Percentiles rank a stretch among this genome's conserved stretches.
These are phyloP conservation scores for Nemotelus pantherinus DNA, from an alignment of 2,888 invertebrate genomes.

Conservation along the genomic window DNA sequence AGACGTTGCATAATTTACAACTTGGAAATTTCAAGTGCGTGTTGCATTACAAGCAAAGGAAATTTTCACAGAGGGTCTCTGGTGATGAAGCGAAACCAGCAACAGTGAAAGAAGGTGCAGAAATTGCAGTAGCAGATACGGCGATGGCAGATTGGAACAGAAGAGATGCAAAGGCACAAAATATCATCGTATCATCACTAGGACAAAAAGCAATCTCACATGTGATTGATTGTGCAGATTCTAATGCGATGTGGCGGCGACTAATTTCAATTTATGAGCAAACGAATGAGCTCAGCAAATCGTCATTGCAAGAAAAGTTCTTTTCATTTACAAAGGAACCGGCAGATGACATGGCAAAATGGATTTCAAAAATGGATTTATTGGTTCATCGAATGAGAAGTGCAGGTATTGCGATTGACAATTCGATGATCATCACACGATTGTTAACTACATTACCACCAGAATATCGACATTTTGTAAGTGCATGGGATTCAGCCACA, in stretches of 20 bases:
- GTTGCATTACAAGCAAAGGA: slow-evolving; percentile 46
- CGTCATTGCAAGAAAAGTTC: too few species aligned
- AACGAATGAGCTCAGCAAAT: too few species aligned
- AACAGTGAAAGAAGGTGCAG: too few species aligned
- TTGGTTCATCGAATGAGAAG: too few species aligned
- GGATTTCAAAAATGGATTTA: slow-evolving; percentile 31
- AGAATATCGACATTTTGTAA: too few species aligned
- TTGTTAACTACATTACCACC: too few species aligned
- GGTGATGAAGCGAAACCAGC: too few species aligned
- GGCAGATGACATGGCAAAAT: slow-evolving; percentile 42
- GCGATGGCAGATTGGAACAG: slow-evolving; percentile 48
- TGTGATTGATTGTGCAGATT: slow-evolving; percentile 54
- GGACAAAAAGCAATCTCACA: slow-evolving; percentile 47
- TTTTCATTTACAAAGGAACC: background rate
- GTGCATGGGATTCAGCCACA: too few species aligned
- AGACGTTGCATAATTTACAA: too few species aligned
- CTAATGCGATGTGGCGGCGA: slow-evolving; percentile 41
- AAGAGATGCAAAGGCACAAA: slow-evolving; percentile 53
- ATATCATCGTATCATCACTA: background rate
- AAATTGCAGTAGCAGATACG: slow-evolving; percentile 13
- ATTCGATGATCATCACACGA: too few species aligned
- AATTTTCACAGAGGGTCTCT: slow-evolving; percentile 40
- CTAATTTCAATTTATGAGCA: too few species aligned
- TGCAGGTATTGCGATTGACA: too few species aligned
- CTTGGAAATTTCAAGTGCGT: slow-evolving; percentile 48